Base-by-base conservation (phyloP, 2,113 vertebrate species). In the Amazona guildingii region DNA sequence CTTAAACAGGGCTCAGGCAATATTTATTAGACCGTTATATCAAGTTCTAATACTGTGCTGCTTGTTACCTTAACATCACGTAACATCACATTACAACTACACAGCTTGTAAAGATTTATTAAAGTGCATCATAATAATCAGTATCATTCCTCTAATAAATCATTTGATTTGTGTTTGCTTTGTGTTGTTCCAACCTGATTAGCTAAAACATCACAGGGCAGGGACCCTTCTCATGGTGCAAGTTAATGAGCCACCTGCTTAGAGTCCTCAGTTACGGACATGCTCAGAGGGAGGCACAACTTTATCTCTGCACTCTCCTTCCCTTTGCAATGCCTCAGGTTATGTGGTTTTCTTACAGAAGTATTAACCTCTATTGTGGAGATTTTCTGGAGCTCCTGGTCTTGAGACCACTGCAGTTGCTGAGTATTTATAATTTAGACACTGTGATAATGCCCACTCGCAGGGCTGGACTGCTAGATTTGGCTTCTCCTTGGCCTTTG, bases 391-490 rank as follows among this genome's bases (percentile, higher is more conserved):
- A 78, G 52, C 52, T 48, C 33, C n/a, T 52, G 23, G 25, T 35
- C 46, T 52, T 4, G 0, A 72, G 39, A 55, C 44, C 17, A 2
- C 43, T 67, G 43, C 46, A 74, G 29, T 35, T 84, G 55, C 66
- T 54, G 29, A 52, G 39, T 27, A 9, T 55, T 81, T 44, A 7
- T 46, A 64, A 17, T 31, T 46, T 35, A 55, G 48, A 19, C 12
- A 1, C 43, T 37, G 39, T 41, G 46, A 48, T 57, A 51, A 2
- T 55, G 33, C 29, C 18, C 37, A 37, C 29, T 20, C 2, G 8
- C 16, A 7, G 18, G 19, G 24, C 1, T 1, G 6, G 25, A 8
- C 39, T 48, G 29, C 25, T 72, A 46, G 17, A 23, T 0, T 0
- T 29, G 43, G 13, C 80, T 83, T 31, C 20, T 0, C 59, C 57